Conservation (phyloP, 2,797 vertebrate species). For the Aulostomus chinensis region DNA sequence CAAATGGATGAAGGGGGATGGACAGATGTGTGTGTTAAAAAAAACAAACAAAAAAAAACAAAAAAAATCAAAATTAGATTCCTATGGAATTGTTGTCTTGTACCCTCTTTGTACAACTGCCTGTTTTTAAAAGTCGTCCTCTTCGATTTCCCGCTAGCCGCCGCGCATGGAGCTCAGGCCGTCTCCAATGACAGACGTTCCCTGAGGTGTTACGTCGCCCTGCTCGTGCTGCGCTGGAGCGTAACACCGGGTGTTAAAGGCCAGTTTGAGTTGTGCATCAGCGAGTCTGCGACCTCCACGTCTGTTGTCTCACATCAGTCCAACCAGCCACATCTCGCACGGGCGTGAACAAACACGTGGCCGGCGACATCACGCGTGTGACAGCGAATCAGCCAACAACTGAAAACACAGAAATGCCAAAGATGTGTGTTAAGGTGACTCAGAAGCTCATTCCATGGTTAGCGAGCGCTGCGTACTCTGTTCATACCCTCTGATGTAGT, state of each 20-base stretch:
- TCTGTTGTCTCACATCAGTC: constrained; percentile 3
- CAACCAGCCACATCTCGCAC: constrained; percentile 6
- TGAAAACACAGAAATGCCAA: no score
- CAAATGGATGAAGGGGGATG: constrained; percentile 18
- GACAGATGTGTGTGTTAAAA: constrained; percentile 38
- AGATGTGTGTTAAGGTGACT: no score
- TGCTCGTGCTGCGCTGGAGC: constrained; percentile 43
- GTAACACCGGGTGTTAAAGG: constrained; percentile 1
- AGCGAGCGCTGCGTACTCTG: no score
- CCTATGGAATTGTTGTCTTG: constrained; percentile 89
- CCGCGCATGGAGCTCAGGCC: constrained; percentile 1
- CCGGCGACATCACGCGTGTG: no score
- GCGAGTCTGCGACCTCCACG: constrained; percentile 21
- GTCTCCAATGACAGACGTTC: constrained; percentile 16
- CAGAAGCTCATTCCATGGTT: no score
- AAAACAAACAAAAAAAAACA: no score
- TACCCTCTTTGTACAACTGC: constrained; percentile 57
- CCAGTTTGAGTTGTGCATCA: constrained; percentile 11
- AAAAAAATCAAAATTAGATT: no score
- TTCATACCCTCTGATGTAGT: no score
- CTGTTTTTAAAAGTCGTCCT: constrained; percentile 30
- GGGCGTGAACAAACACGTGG: no score
- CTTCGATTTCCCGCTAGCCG: constrained; percentile 2
- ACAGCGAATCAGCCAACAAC: no score
- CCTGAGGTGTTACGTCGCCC: constrained; percentile 23